Evolutionary conservation across 2,888 invertebrate species (phyloP).

Genomic region (Synergus umbraculus): DNA sequence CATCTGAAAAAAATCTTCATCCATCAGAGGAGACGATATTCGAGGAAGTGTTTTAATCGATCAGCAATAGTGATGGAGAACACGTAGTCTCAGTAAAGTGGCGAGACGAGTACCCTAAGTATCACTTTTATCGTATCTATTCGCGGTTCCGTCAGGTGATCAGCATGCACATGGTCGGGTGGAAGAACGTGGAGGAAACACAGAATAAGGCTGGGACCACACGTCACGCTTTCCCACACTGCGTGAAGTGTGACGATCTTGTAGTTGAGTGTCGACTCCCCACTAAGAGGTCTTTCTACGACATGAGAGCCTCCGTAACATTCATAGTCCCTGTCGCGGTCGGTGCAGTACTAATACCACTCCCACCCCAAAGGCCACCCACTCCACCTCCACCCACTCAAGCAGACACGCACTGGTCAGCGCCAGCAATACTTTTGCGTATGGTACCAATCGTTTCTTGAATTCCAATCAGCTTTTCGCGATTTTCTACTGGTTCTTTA

Average conservation of each 20-base stretch:
- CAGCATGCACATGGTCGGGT: neutral
- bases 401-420: slow-evolving; percentile 9
- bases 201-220: slow-evolving; percentile 34
- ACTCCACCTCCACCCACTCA: slow-evolving; percentile 43
- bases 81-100: slow-evolving; percentile 15
- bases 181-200: slow-evolving; percentile 10
- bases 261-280: slow-evolving; percentile 30
- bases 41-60: slow-evolving; percentile 25
- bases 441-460: slow-evolving; percentile 5
- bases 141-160: slow-evolving; percentile 18
- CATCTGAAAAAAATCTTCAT: slow-evolving; percentile 2
- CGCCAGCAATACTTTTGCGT: slow-evolving; percentile 6
- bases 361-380: slow-evolving; percentile 52
- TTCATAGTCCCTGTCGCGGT: slow-evolving; percentile 24
- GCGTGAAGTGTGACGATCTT: slow-evolving; percentile 41
- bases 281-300: slow-evolving; percentile 28
- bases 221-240: slow-evolving; percentile 31
- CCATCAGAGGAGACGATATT: neutral
- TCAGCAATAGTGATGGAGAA: slow-evolving; percentile 6
- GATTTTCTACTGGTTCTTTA: neutral
- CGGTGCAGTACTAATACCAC: slow-evolving; percentile 33
- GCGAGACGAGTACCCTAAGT: slow-evolving; percentile 16
- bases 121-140: slow-evolving; percentile 28
- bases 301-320: slow-evolving; percentile 26
- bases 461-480: slow-evolving; percentile 5